These are phyloP conservation scores for Solea solea DNA, from an alignment of 2,113 vertebrate species.

Conservation along the genomic window DNA sequence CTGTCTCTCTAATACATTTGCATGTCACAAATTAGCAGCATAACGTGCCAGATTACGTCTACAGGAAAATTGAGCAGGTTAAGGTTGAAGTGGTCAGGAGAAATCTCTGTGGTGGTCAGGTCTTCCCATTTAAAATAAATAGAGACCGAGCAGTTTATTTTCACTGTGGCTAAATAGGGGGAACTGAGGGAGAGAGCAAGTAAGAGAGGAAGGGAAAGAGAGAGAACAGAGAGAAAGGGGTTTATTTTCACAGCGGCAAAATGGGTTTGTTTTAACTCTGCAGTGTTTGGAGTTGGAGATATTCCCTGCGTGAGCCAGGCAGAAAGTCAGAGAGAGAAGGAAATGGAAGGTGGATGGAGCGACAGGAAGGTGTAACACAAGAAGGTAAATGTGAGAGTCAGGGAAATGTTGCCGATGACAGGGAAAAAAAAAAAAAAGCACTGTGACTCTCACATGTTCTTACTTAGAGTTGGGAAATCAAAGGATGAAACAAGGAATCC, in stretches of 20 bases:
- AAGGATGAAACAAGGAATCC: constrained; percentile 51
- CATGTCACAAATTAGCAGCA: constrained; percentile 42
- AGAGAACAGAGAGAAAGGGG: constrained; percentile 34
- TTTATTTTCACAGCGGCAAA: constrained; percentile 76
- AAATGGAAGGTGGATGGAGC: constrained; percentile 34
- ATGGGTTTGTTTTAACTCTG: constrained; percentile 72
- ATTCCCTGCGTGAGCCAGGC: constrained; percentile 44
- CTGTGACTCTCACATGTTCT: constrained; percentile 53
- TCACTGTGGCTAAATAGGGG: constrained; percentile 60
- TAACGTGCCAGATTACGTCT: constrained; percentile 35
- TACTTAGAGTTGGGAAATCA: constrained; percentile 67
- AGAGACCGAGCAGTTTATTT: constrained; percentile 72
- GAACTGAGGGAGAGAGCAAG: constrained; percentile 14
- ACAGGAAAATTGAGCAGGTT: constrained; percentile 61
- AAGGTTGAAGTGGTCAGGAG: constrained; percentile 53
- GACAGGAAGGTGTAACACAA: constrained; percentile 59
- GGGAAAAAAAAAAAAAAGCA: not conserved
- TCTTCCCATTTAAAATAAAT: constrained; percentile 76
- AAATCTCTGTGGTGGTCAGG: constrained; percentile 72
- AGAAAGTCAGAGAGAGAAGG: constrained; percentile 34
- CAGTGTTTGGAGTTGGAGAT: constrained; percentile 63
- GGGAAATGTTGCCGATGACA: constrained; percentile 10
- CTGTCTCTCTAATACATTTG: not conserved
- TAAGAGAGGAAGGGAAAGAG: constrained; percentile 9
- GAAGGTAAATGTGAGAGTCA: constrained; percentile 39